Conservation (phyloP, 2,113 vertebrate genomes). For the Stigmatopora nigra region DNA sequence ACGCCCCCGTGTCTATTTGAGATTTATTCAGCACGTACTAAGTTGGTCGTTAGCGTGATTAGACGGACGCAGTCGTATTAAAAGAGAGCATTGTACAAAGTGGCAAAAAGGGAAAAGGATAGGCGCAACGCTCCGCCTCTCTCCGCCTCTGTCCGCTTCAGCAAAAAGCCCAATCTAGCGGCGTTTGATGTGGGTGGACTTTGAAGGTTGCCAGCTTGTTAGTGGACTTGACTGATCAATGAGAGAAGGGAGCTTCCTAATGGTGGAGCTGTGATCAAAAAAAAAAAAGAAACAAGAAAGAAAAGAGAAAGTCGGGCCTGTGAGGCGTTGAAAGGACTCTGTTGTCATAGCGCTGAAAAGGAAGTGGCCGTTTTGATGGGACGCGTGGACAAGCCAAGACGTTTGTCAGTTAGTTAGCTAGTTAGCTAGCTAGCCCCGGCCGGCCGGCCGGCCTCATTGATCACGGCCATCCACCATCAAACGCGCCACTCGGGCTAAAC, state of each 20-base stretch:
- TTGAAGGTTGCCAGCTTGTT: slow-evolving; percentile 51
- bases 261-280: slow-evolving; percentile 46
- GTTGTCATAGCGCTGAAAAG: slow-evolving; percentile 24
- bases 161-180: too few species aligned
- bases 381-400: slow-evolving; percentile 78
- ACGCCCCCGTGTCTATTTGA: neutral
- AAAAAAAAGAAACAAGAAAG: slow-evolving; percentile 36
- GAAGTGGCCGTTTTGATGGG: slow-evolving; percentile 47
- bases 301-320: slow-evolving; percentile 25
- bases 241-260: slow-evolving; percentile 37
- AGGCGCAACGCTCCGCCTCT: too few species aligned
- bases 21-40: too few species aligned
- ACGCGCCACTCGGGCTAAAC: too few species aligned
- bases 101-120: too few species aligned
- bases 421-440: too few species aligned
- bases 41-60: too few species aligned
- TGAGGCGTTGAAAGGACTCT: slow-evolving; percentile 27
- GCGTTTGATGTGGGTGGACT: slow-evolving; percentile 58
- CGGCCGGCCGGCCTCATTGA: slow-evolving; percentile 71
- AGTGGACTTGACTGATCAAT: slow-evolving; percentile 35
- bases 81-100: too few species aligned
- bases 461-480: too few species aligned
- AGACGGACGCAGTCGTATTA: too few species aligned
- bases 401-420: slow-evolving; percentile 68
- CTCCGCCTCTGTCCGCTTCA: too few species aligned